These are phyloP conservation scores for Syrista parreyssii DNA, from an alignment of 2,888 invertebrate species.

Conservation along the genomic window DNA sequence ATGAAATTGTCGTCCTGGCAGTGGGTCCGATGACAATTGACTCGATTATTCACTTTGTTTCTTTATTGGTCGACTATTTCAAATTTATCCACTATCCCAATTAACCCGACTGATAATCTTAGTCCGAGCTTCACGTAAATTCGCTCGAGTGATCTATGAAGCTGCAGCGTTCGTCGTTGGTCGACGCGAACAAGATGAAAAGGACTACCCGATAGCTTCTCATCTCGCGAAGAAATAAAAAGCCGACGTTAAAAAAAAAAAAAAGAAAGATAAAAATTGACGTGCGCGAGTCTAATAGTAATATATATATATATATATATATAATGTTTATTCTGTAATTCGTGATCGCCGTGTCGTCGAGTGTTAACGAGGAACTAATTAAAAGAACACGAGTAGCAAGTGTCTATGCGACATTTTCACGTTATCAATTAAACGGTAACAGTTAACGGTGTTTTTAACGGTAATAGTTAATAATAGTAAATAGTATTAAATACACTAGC, in stretches of 20 bases:
- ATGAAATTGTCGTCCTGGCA: too few species aligned
- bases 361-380: not conserved
- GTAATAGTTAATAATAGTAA: constrained; percentile 6
- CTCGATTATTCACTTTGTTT: not conserved
- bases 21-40: too few species aligned
- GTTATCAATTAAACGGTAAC: not conserved
- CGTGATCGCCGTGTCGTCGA: not conserved
- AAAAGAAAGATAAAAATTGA: not conserved
- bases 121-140: too few species aligned
- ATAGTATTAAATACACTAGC: constrained; percentile 28
- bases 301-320: constrained; percentile 2
- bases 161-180: too few species aligned
- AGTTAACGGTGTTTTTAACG: not conserved
- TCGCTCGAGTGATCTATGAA: too few species aligned
- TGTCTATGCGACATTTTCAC: too few species aligned
- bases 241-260: not conserved
- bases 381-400: too few species aligned
- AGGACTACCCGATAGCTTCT: too few species aligned
- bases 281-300: not conserved
- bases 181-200: too few species aligned
- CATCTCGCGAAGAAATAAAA: too few species aligned
- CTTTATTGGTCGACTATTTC: constrained; percentile 2
- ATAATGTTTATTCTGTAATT: not conserved
- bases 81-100: not conserved
- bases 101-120: not conserved